Evolutionary conservation across 2,113 vertebrate species (phyloP).

Genomic region (Ramphastos sulfuratus): DNA sequence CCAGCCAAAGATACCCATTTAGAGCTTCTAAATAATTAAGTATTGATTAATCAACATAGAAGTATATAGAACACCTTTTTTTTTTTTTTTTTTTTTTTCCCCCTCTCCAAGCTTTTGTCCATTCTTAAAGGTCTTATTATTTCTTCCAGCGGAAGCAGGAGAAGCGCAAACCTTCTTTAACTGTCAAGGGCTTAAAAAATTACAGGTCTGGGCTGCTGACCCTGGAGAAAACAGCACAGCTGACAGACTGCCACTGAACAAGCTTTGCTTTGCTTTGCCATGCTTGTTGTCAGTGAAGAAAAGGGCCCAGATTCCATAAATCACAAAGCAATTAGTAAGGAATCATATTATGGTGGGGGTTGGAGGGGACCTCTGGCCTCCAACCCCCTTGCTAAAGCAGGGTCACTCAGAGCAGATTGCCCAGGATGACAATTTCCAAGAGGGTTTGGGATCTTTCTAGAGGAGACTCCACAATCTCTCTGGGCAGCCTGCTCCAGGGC

Average conservation of each 20-base stretch:
- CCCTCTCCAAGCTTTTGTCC: not conserved
- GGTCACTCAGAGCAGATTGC: too few relatives aligned
- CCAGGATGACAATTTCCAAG: too few relatives aligned
- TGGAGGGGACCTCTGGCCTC: too few relatives aligned
- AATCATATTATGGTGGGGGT: too few relatives aligned
- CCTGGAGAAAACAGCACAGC: not conserved
- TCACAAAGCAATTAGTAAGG: not conserved
- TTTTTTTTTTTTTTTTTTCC: too few relatives aligned
- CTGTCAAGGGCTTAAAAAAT: not conserved
- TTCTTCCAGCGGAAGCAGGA: constrained; percentile 32
- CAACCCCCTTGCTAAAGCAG: too few relatives aligned
- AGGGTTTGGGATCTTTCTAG: too few relatives aligned
- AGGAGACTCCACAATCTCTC: too few relatives aligned
- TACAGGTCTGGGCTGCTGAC: not conserved
- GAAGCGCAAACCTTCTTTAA: not conserved
- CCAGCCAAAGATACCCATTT: constrained; percentile 69
- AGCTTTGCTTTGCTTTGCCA: not conserved
- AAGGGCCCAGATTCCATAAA: not conserved
- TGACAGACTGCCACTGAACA: not conserved
- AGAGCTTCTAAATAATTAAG: constrained; percentile 76
- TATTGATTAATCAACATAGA: constrained; percentile 75
- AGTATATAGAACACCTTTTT: constrained; percentile 30
- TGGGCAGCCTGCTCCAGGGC: too few relatives aligned
- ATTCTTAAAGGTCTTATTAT: constrained; percentile 60
- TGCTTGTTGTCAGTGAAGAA: not conserved